Conservation (phyloP, 2,888 invertebrate genomes). For the Hyles lineata region DNA sequence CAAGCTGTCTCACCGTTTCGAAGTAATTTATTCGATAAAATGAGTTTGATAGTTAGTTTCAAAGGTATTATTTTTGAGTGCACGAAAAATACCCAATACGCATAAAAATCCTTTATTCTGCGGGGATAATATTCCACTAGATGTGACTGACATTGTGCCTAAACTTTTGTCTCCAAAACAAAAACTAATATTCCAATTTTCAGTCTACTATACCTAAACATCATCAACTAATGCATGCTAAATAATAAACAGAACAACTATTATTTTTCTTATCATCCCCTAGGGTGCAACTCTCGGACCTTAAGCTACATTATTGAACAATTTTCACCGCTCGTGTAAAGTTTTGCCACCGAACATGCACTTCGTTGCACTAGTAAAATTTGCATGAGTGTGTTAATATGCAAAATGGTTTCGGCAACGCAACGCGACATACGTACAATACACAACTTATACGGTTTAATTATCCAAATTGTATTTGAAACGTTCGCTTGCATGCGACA, state of each 20-base stretch:
- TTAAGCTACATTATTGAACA: constrained; percentile 14
- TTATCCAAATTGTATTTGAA: constrained; percentile 11
- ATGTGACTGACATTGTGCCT: too few relatives aligned
- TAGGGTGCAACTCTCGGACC: background rate
- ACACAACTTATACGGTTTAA: constrained; percentile 26
- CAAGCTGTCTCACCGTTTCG: too few relatives aligned
- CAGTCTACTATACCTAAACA: too few relatives aligned
- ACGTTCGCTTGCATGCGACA: background rate
- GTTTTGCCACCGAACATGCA: constrained; percentile 40
- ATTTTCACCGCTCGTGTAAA: constrained; percentile 30
- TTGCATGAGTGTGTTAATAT: constrained; percentile 47
- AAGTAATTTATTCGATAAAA: too few relatives aligned
- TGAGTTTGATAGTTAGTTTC: too few relatives aligned
- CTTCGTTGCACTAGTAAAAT: constrained; percentile 45
- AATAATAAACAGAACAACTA: background rate
- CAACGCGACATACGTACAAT: constrained; percentile 41
- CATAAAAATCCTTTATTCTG: too few relatives aligned
- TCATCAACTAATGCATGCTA: too few relatives aligned
- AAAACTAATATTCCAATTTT: too few relatives aligned
- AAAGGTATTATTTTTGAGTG: too few relatives aligned
- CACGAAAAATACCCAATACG: too few relatives aligned
- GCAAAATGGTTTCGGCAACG: constrained; percentile 44
- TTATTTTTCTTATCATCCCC: background rate
- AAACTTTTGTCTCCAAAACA: too few relatives aligned
- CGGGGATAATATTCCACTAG: too few relatives aligned